A percentile compares a stretch with the other conserved stretches of the same genome.
phyloP scores from a whole-genome alignment of 2,797 vertebrate genomes.

The Scyliorhinus canicula region DNA sequence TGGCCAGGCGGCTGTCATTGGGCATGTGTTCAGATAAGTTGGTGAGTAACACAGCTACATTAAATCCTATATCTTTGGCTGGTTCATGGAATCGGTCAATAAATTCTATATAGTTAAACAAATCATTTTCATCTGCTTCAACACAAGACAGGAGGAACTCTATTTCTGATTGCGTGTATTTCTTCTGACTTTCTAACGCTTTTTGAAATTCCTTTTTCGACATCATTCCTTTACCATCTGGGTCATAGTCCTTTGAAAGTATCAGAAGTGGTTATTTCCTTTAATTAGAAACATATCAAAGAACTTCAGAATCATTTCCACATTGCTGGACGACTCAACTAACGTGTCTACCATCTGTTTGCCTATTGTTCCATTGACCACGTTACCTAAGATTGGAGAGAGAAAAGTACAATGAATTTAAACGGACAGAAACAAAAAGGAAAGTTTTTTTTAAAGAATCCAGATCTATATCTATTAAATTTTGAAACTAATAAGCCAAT shows the following conservation, averaged over 20 bases:
- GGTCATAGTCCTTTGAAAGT: slow-evolving; percentile 89
- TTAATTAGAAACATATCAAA: slow-evolving; percentile 99
- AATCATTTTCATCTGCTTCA: slow-evolving; percentile 92
- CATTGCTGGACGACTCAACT: slow-evolving; percentile 93
- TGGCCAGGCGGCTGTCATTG: slow-evolving; percentile 80
- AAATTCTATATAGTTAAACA: slow-evolving; percentile 94
- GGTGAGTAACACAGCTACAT: slow-evolving; percentile 86
- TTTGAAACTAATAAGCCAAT: neutral
- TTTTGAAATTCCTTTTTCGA: slow-evolving; percentile 98
- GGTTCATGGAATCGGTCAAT: slow-evolving; percentile 93
- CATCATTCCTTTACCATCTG: slow-evolving; percentile 87
- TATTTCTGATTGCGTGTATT: slow-evolving; percentile 89
- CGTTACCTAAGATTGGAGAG: slow-evolving; percentile 70
- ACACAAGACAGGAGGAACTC: slow-evolving; percentile 92
- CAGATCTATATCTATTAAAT: neutral
- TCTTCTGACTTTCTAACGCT: slow-evolving; percentile 97
- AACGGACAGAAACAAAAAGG: neutral
- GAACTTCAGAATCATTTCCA: slow-evolving; percentile 99
- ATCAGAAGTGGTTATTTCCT: slow-evolving; percentile 92
- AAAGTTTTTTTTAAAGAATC: neutral
- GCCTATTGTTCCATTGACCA: slow-evolving; percentile 96
- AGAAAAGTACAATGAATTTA: neutral
- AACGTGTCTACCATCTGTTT: slow-evolving; percentile 99
- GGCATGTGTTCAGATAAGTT: slow-evolving; percentile 98
- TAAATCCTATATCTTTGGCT: slow-evolving; percentile 97